These are phyloP conservation scores for Amphipoea oculea DNA, from an alignment of 2,888 invertebrate species.

Conservation along the genomic window DNA sequence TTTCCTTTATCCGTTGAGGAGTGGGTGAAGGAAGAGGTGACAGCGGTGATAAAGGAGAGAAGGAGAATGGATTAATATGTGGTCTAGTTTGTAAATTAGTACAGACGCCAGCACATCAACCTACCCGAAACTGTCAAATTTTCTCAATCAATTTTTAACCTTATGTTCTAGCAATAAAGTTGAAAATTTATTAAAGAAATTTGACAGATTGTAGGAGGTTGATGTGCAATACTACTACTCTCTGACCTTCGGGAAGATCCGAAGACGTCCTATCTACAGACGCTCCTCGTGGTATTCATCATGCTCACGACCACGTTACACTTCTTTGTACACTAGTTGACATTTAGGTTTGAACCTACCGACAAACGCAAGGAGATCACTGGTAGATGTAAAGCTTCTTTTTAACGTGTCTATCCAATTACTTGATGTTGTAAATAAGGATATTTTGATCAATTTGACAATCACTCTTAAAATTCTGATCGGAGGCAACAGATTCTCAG, in stretches of 20 bases:
- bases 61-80: not conserved
- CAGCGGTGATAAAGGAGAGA: constrained; percentile 30
- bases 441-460: not conserved
- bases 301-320: not conserved
- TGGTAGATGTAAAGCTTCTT: not conserved
- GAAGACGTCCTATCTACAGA: not conserved
- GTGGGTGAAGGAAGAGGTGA: constrained; percentile 64
- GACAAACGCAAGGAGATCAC: not conserved
- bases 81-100: not conserved
- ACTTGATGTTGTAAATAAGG: not conserved
- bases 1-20: constrained; percentile 81
- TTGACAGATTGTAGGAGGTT: too few species aligned
- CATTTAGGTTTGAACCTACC: not conserved
- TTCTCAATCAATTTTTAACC: too few species aligned
- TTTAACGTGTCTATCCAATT: not conserved
- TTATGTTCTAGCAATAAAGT: too few species aligned
- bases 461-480: not conserved
- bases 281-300: not conserved
- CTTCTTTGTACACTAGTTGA: not conserved
- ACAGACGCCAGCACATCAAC: too few species aligned
- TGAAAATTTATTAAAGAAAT: too few species aligned
- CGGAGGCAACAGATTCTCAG: not conserved
- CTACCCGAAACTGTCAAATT: too few species aligned
- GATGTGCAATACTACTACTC: too few species aligned
- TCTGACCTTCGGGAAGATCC: not conserved